Evolutionary conservation across 92 coral and sea anemone genomes (phyloP), one percentile per base, ranked within the genome.

Genomic region (Nematostella vectensis): DNA sequence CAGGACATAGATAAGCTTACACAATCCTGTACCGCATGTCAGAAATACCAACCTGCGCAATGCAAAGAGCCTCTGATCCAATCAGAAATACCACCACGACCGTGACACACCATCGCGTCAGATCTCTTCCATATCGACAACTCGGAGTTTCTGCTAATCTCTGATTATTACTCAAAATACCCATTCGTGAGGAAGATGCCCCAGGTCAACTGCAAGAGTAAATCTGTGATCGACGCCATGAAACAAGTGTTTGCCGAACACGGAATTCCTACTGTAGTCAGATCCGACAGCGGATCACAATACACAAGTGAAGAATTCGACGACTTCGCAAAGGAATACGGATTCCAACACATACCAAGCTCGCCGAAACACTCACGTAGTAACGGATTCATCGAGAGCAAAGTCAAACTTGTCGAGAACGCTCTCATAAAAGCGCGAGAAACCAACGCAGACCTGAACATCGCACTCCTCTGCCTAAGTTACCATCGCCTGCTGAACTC

Each of bases 181-280:
- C 74, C 77, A 3, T 68, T 75, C 24, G 72, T 69, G 43, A 66
- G 88, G 61, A 69, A 69, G 40, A 63, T 82, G 13, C 89, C 83
- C 6, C 49, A 53, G 13, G 65, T 70, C 40, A 65, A 71, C 8
- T 68, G 74, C 70, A 77, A 57, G 24, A 82, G 70, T 59, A 71
- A 65, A 37, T 56, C 64, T 31, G 75, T 77, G 1, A 63, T 62
- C 3, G 75, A 65, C 1, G 19, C 58, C n/a, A 45, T 65, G 24
- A 77, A 82, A 48, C 80, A 77, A 24, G 55, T 76, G 24, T 76
- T 70, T 30, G 44, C 79, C 40, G 66, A 81, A 49, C 76, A 72
- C 13, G 72, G 79, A 19, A 55, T 78, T 19, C 75, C 70, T 18
- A 23, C 28, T 22, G 39, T 66, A 15, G 68, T 80, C 25, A 66